Evolutionary conservation across 2,888 invertebrate species (phyloP).

Genomic region (Helobdella robusta): DNA sequence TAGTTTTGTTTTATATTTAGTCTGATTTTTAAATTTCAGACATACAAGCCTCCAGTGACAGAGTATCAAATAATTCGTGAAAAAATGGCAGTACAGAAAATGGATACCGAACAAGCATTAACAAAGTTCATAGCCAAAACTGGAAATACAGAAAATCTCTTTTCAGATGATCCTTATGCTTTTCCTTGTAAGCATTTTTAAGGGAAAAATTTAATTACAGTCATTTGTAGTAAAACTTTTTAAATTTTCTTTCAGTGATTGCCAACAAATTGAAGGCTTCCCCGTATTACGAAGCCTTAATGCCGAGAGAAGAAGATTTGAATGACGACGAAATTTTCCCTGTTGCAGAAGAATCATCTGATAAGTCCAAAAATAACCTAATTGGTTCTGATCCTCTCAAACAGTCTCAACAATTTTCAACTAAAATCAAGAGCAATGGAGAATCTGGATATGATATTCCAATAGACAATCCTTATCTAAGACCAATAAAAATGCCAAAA

Average conservation of each 20-base stretch:
- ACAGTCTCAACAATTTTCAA: background rate
- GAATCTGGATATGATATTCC: slow-evolving; percentile 34
- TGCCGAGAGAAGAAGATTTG: slow-evolving; percentile 28
- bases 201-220: background rate
- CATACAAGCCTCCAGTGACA: slow-evolving; percentile 86
- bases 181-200: slow-evolving; percentile 76
- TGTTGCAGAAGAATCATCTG: slow-evolving; percentile 2
- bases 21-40: slow-evolving; percentile 57
- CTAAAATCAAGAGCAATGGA: background rate
- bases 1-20: background rate
- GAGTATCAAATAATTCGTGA: slow-evolving; percentile 92
- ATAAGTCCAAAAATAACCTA: background rate
- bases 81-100: slow-evolving; percentile 82
- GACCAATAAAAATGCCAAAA: slow-evolving; percentile 52
- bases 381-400: background rate
- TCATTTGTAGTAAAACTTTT: background rate
- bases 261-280: slow-evolving; percentile 70
- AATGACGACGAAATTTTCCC: slow-evolving; percentile 18
- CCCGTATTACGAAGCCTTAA: slow-evolving; percentile 71
- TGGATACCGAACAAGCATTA: slow-evolving; percentile 82
- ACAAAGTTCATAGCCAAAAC: slow-evolving; percentile 89
- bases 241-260: slow-evolving; percentile 59
- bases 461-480: slow-evolving; percentile 64
- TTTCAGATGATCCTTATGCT: slow-evolving; percentile 74
- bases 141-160: slow-evolving; percentile 79